These are phyloP conservation scores for Lithobates sylvaticus DNA, from an alignment of 2,797 vertebrate species.

Conservation along the genomic window DNA sequence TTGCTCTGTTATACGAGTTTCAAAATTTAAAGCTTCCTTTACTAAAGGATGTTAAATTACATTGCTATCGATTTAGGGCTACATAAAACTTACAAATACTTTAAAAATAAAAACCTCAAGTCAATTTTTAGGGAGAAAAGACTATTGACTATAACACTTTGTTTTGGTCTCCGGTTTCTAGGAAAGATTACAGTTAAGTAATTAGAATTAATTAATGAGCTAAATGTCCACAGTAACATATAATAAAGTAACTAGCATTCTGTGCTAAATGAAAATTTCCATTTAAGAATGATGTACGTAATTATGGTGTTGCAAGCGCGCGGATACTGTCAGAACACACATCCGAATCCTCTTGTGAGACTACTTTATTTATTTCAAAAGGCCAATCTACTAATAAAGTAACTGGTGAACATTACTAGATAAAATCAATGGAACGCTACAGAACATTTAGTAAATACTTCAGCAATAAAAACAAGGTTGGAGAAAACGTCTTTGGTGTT, in stretches of 20 bases:
- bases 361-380: slow-evolving; percentile 1
- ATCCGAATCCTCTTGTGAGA: slow-evolving; percentile 5
- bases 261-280: slow-evolving; percentile 35
- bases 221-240: slow-evolving; percentile 27
- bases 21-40: too few species aligned
- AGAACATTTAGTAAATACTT: slow-evolving; percentile 16
- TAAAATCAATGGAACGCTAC: slow-evolving; percentile 7
- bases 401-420: not conserved
- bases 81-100: too few species aligned
- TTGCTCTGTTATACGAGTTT: too few species aligned
- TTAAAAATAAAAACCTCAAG: too few species aligned
- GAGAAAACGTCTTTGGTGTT: slow-evolving; percentile 21
- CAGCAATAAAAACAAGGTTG: slow-evolving; percentile 20
- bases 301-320: slow-evolving; percentile 16
- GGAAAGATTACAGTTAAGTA: too few species aligned
- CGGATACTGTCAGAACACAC: slow-evolving; percentile 12
- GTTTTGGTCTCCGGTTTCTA: too few species aligned
- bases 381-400: slow-evolving; percentile 16
- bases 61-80: too few species aligned
- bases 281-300: slow-evolving; percentile 43
- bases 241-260: slow-evolving; percentile 31
- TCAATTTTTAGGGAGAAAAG: too few species aligned
- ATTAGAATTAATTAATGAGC: slow-evolving; percentile 19
- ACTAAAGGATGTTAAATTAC: too few species aligned
- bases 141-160: too few species aligned